Evolutionary conservation across 2,113 vertebrate species (phyloP).

Genomic region (Helogale parvula): DNA sequence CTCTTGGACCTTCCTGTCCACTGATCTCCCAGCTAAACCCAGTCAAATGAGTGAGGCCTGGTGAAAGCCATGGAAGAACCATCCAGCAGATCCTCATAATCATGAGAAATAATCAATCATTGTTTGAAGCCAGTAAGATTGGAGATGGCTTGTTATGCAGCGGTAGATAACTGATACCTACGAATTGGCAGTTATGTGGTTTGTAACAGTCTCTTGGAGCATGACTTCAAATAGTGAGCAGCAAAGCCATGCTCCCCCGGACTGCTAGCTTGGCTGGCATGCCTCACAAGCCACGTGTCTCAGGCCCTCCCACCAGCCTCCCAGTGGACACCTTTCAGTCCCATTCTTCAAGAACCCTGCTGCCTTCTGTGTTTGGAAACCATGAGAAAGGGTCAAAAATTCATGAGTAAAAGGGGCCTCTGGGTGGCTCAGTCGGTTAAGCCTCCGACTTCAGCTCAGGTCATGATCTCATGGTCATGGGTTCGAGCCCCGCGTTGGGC

Average conservation of each 20-base stretch:
- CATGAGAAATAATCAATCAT: neutral
- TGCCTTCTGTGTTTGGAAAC: neutral
- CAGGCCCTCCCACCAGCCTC: neutral
- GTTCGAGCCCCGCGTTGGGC: no score
- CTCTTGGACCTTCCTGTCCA: neutral
- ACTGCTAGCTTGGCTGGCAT: neutral
- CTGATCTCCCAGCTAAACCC: neutral
- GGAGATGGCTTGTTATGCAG: neutral
- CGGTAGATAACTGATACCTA: neutral
- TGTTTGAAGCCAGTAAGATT: neutral
- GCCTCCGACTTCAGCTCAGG: no score
- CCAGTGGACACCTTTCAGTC: neutral
- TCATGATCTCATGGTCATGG: no score
- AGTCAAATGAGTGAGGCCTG: neutral
- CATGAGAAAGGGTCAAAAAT: neutral
- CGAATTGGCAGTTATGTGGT: neutral
- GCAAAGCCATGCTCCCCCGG: neutral
- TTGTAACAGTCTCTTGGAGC: neutral
- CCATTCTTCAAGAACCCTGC: constrained; percentile 11
- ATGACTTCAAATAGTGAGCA: neutral
- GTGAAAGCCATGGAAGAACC: neutral
- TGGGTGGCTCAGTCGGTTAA: no score
- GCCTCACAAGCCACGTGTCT: neutral
- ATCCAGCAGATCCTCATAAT: neutral
- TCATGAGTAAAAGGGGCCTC: neutral